phyloP scores from a whole-genome alignment of 2,797 vertebrate genomes.

The Spinibarbus caldwelli region DNA sequence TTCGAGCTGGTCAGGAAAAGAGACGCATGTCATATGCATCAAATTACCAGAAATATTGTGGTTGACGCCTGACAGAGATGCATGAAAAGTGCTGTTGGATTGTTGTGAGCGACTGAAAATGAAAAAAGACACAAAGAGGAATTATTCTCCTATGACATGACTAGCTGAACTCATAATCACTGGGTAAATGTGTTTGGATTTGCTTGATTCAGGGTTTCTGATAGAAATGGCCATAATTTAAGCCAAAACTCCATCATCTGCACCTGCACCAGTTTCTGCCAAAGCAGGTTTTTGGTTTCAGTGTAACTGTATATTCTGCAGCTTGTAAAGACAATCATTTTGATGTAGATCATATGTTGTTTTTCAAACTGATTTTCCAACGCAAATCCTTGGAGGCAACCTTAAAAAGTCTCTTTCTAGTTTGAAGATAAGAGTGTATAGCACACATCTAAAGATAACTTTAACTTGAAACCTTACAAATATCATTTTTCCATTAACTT shows the following conservation, averaged over 20 bases:
- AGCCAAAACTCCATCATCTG: conserved; percentile 16
- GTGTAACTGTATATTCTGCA: conserved; percentile 19
- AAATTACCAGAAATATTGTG: neutral
- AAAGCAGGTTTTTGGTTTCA: conserved; percentile 25
- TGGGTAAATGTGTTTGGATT: conserved; percentile 32
- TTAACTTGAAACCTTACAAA: neutral
- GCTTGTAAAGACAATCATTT: conserved; percentile 22
- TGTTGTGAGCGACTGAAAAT: conserved; percentile 24
- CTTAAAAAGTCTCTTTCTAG: neutral
- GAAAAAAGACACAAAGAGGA: conserved; percentile 26
- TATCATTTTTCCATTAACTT: neutral
- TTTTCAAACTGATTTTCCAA: conserved; percentile 3
- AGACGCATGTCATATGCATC: neutral
- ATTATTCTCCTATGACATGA: conserved; percentile 18
- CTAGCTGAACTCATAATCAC: conserved; percentile 4
- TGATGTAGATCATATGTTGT: conserved; percentile 11
- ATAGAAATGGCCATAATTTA: neutral
- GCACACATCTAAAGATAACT: neutral
- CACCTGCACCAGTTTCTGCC: conserved; percentile 16
- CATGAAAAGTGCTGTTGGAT: neutral
- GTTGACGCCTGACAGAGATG: neutral
- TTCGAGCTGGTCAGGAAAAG: neutral
- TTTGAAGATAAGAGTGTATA: conserved; percentile 4
- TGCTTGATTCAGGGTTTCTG: conserved; percentile 10
- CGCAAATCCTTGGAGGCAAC: neutral